Evolutionary conservation across 2,888 invertebrate species (phyloP).

Genomic region (Caradrina clavipalpis): DNA sequence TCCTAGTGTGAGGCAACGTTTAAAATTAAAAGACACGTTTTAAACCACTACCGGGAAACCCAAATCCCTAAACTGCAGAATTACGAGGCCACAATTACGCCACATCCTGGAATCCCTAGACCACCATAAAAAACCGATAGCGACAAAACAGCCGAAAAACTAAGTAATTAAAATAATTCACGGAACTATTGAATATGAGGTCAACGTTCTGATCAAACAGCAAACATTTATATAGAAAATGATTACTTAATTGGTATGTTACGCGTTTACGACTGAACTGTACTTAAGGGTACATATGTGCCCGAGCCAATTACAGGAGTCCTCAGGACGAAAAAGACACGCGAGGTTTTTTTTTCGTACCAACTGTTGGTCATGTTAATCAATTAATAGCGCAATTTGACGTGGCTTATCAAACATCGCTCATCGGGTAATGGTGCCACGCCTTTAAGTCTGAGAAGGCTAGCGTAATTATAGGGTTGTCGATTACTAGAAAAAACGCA

Average conservation of each 20-base stretch:
- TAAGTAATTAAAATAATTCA: conserved; percentile 10
- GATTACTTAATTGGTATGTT: conserved; percentile 20
- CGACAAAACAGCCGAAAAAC: conserved; percentile 3
- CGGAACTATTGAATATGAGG: conserved; percentile 7
- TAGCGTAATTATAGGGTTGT: conserved; percentile 34
- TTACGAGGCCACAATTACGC: not conserved
- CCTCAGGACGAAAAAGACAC: conserved; percentile 48
- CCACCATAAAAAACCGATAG: not conserved
- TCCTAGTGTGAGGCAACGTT: too few species aligned
- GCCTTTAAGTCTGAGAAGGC: conserved; percentile 65
- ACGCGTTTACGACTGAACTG: conserved; percentile 8
- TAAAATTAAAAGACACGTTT: too few species aligned
- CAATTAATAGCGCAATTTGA: conserved; percentile 71
- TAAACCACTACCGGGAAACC: not conserved
- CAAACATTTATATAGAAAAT: conserved; percentile 8
- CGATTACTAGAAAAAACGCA: conserved; percentile 17
- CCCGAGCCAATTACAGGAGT: conserved; percentile 28
- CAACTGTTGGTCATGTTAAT: conserved; percentile 48
- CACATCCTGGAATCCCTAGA: conserved; percentile 19
- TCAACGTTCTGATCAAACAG: conserved; percentile 16
- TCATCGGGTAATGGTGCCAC: conserved; percentile 75
- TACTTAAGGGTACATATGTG: conserved; percentile 10
- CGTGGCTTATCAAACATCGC: conserved; percentile 68
- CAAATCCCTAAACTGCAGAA: not conserved
- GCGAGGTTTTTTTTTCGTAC: conserved; percentile 27